Conservation (phyloP, 2,888 invertebrate genomes). For the Serripes groenlandicus region DNA sequence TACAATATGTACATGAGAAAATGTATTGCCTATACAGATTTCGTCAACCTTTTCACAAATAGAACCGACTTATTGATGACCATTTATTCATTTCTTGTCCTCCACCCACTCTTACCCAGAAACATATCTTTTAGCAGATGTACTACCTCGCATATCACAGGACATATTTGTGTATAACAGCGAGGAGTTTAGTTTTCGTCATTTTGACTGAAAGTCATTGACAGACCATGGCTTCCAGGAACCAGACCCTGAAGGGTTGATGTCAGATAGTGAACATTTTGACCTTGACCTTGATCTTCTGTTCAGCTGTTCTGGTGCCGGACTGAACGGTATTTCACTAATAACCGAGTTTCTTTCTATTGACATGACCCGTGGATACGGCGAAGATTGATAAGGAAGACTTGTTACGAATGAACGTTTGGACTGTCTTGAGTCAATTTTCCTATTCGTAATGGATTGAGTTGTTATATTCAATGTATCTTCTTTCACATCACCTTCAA, state of each 20-base stretch:
- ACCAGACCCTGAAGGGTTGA: background rate
- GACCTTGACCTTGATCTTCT: background rate
- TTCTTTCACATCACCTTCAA: background rate
- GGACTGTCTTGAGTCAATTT: background rate
- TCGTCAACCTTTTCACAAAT: too few species aligned
- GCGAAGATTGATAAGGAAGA: too few species aligned
- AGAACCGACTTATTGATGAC: too few species aligned
- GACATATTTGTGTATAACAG: too few species aligned
- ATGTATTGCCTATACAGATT: too few species aligned
- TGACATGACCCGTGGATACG: background rate
- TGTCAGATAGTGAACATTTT: conserved; percentile 9
- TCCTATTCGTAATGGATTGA: background rate
- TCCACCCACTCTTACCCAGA: too few species aligned
- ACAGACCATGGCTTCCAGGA: conserved; percentile 18
- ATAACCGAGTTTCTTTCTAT: background rate
- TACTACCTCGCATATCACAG: too few species aligned
- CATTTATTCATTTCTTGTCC: too few species aligned
- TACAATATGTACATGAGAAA: too few species aligned
- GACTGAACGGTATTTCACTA: background rate
- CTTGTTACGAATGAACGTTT: too few species aligned
- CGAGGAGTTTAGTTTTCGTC: too few species aligned
- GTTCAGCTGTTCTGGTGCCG: background rate
- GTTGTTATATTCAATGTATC: background rate
- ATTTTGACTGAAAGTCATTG: conserved; percentile 6
- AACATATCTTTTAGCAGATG: too few species aligned